phyloP scores from a whole-genome alignment of 2,888 invertebrate genomes.

The Drosophila merina region DNA sequence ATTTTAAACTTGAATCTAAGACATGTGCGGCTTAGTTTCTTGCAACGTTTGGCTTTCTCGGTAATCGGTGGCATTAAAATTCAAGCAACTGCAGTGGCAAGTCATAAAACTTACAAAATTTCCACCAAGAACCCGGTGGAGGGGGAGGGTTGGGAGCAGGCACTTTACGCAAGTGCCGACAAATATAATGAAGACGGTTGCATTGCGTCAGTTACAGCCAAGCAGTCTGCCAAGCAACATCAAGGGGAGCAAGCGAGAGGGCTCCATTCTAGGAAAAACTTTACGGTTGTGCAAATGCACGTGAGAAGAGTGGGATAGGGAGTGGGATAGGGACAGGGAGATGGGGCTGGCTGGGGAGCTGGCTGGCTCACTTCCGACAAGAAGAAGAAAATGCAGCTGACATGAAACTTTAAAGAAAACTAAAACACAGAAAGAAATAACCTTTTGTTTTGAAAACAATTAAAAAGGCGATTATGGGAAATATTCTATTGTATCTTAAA shows the following conservation, averaged over 20 bases:
- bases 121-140: constrained; percentile 17
- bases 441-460: constrained; percentile 12
- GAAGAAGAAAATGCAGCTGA: constrained; percentile 46
- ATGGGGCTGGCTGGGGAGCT: background rate
- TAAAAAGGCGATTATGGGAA: background rate
- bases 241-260: constrained; percentile 20
- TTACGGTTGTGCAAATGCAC: constrained; percentile 73
- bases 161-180: constrained; percentile 72
- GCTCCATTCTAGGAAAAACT: constrained; percentile 60
- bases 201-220: constrained; percentile 60
- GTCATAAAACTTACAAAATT: constrained; percentile 65
- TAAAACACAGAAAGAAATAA: constrained; percentile 36
- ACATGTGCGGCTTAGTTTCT: constrained; percentile 5
- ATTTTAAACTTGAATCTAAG: background rate
- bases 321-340: constrained; percentile 1
- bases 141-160: constrained; percentile 17
- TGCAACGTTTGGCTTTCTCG: constrained; percentile 44
- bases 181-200: constrained; percentile 38
- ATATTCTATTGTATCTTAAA: no score
- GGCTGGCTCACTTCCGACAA: constrained; percentile 66
- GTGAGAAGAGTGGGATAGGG: constrained; percentile 8
- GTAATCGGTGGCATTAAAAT: constrained; percentile 65
- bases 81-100: constrained; percentile 69
- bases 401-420: constrained; percentile 36
- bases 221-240: constrained; percentile 44